These are phyloP conservation scores for Cactoblastis cactorum DNA, from an alignment of 2,888 invertebrate species.

Conservation along the genomic window DNA sequence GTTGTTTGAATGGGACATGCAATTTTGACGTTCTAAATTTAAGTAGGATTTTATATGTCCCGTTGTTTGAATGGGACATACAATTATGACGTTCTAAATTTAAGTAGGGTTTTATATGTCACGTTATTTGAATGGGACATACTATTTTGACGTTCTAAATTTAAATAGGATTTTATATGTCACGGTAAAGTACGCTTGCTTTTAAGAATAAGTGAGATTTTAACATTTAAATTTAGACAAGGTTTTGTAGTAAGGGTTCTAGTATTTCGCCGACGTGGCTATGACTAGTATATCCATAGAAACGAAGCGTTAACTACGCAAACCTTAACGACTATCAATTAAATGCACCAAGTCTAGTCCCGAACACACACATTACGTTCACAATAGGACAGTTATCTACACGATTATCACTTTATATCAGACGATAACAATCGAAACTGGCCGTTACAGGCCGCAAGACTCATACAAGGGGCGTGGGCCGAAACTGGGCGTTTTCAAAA, in stretches of 20 bases:
- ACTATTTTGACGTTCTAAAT: neutral
- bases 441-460: neutral
- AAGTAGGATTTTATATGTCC: too few relatives aligned
- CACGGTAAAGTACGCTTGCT: too few relatives aligned
- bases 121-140: too few relatives aligned
- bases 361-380: conserved; percentile 24
- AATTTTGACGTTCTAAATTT: too few relatives aligned
- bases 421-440: conserved; percentile 9
- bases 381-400: conserved; percentile 25
- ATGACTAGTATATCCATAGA: conserved; percentile 47
- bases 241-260: too few relatives aligned
- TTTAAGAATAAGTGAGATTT: too few relatives aligned
- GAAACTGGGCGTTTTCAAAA: neutral
- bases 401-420: conserved; percentile 24
- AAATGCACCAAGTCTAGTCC: conserved; percentile 42
- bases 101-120: too few relatives aligned
- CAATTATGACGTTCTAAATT: too few relatives aligned
- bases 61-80: too few relatives aligned
- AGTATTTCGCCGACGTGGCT: conserved; percentile 2
- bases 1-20: too few relatives aligned
- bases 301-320: conserved; percentile 39
- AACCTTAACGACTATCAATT: conserved; percentile 37
- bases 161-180: too few relatives aligned
- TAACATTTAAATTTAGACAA: too few relatives aligned
- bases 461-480: neutral